Evolutionary conservation across 2,797 vertebrate genomes (phyloP).

Genomic region (Chelon auratus): DNA sequence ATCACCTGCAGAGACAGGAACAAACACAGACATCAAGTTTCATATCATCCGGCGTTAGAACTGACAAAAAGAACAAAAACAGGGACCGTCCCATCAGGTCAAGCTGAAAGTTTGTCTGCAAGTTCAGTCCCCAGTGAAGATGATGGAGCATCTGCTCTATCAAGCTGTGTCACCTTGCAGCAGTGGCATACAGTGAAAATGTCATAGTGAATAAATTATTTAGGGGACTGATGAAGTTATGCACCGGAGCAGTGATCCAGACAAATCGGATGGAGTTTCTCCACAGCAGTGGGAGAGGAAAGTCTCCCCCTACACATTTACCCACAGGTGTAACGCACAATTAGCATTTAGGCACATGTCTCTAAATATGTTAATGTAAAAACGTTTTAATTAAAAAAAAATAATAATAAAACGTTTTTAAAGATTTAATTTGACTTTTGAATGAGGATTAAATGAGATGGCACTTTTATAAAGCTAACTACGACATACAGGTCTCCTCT

Average conservation of each 20-base stretch:
- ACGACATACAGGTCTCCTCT: not conserved
- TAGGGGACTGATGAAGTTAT: constrained; percentile 35
- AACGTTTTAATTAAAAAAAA: no score
- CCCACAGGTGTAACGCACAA: not conserved
- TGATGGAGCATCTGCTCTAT: constrained; percentile 38
- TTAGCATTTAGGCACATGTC: constrained; percentile 9
- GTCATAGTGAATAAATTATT: constrained; percentile 57
- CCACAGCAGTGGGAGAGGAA: not conserved
- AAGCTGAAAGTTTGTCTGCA: constrained; percentile 8
- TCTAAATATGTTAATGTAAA: not conserved
- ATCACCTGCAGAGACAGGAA: constrained; percentile 87
- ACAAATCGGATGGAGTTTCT: constrained; percentile 22
- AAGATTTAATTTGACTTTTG: constrained; percentile 15
- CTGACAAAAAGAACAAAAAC: not conserved
- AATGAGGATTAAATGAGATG: constrained; percentile 11
- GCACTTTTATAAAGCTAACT: constrained; percentile 4
- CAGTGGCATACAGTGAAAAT: constrained; percentile 42
- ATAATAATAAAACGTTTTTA: no score
- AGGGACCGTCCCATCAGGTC: not conserved
- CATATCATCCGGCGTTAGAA: not conserved
- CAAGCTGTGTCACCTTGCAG: constrained; percentile 27
- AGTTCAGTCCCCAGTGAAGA: constrained; percentile 19
- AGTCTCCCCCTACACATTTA: not conserved
- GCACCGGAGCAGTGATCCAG: constrained; percentile 20
- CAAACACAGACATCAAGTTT: constrained; percentile 15